phyloP scores from a whole-genome alignment of 2,113 vertebrate genomes.

The Upupa epops region DNA sequence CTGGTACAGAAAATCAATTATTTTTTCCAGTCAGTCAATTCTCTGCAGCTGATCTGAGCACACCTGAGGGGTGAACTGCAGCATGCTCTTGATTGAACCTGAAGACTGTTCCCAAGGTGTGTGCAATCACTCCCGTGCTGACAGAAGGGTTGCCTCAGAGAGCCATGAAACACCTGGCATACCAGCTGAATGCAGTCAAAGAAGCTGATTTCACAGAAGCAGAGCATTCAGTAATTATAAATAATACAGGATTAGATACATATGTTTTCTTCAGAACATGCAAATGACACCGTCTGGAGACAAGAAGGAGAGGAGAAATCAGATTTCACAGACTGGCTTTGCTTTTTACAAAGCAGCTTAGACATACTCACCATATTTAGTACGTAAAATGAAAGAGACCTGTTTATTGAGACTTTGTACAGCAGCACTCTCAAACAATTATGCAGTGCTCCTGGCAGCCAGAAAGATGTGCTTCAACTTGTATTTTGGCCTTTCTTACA shows the following conservation, averaged over 20 bases:
- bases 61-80: not conserved
- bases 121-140: not conserved
- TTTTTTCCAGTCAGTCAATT: not conserved
- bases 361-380: not conserved
- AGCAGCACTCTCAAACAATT: not conserved
- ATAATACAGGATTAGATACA: not conserved
- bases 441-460: not conserved
- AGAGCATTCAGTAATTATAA: not conserved
- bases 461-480: conserved; percentile 44
- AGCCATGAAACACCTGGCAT: not conserved
- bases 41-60: not conserved
- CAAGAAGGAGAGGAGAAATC: not conserved
- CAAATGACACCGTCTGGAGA: not conserved
- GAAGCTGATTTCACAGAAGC: not conserved
- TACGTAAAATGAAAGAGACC: not conserved
- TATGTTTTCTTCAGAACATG: not conserved
- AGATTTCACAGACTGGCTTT: not conserved
- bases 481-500: conserved; percentile 31
- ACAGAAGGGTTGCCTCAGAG: not conserved
- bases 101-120: not conserved
- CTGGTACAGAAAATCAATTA: not conserved
- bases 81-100: not conserved
- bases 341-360: conserved; percentile 6
- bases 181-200: not conserved
- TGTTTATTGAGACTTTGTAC: not conserved